Conservation (phyloP, 92 coral and sea anemone genomes). For the Zoanthus gigantus region DNA sequence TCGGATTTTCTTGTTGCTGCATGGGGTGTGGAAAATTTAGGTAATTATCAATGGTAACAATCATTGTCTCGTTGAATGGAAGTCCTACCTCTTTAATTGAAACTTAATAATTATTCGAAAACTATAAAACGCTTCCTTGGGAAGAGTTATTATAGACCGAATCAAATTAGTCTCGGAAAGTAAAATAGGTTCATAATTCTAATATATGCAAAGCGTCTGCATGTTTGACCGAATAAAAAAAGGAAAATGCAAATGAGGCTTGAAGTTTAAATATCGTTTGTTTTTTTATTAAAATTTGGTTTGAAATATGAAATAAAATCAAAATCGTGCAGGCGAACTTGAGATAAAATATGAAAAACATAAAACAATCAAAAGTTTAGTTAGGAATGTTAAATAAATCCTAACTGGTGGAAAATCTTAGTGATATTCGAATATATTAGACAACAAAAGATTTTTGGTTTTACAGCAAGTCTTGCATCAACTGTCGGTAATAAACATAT, state of each 20-base stretch:
- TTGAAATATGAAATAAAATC: neutral
- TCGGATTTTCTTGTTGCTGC: too few relatives aligned
- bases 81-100: too few relatives aligned
- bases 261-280: neutral
- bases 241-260: conserved; percentile 2
- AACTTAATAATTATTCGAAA: neutral
- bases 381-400: neutral
- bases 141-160: neutral
- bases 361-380: neutral
- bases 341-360: neutral
- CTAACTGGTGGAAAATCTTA: neutral
- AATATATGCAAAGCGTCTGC: conserved; percentile 1
- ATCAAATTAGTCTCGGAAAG: neutral
- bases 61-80: too few relatives aligned
- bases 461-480: neutral
- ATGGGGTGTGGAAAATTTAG: too few relatives aligned
- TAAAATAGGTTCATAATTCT: conserved; percentile 8
- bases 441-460: neutral
- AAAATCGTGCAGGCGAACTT: neutral
- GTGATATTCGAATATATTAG: neutral
- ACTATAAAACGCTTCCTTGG: neutral
- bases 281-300: neutral
- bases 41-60: too few relatives aligned
- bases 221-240: neutral
- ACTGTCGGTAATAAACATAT: neutral